Base-by-base conservation (phyloP, 1,140 invertebrate species). In the Hyles euphorbiae region DNA sequence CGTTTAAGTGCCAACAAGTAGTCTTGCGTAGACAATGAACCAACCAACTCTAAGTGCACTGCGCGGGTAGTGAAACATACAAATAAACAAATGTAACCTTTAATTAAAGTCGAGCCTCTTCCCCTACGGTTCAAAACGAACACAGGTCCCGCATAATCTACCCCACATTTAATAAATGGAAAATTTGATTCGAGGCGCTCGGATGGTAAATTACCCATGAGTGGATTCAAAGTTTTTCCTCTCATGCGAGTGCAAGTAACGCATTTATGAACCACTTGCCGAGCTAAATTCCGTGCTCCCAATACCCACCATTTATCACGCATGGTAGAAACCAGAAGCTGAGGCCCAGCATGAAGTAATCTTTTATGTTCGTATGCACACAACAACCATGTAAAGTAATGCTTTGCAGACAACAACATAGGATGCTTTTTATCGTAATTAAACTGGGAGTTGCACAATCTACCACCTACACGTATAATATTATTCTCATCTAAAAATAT, bases 1-100 rank as follows among this genome's bases (percentile, higher is more conserved):
- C 83, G 32, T 22, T 73, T 61, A 3, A 88, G 57, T 9, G 74
- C 68, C 48, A 69, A 66, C 3, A 87, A 47, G 63, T 88, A 86
- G 3, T 53, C 48, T 22, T 70, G 63, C 5, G 65, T 65, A 0
- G 62, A 62, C 10, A 68, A 43, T 34, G 67, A 49, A 10, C 46
- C 44, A 0, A 68, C 62, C 1, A 71, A 9, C 32, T 80, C 74
- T 6, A 80, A 47, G 48, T 81, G 72, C 11, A 78, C 49, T 3
- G 74, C 69, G n/a, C 67, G 46, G 6, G 46, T 47, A n/a, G 7
- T 9, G 10, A 47, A 47, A 55, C 40, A 55, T 12, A 55, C 11
- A 55, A 55, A 55, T 11, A 55, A 51, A 53, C 60, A 61, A 9
- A 61, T 53, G 36, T 61, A 61, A 5, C 44, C 46, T 10, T 61